Evolutionary conservation across 2,797 vertebrate species (phyloP).

Genomic region (Heterohyrax brucei): DNA sequence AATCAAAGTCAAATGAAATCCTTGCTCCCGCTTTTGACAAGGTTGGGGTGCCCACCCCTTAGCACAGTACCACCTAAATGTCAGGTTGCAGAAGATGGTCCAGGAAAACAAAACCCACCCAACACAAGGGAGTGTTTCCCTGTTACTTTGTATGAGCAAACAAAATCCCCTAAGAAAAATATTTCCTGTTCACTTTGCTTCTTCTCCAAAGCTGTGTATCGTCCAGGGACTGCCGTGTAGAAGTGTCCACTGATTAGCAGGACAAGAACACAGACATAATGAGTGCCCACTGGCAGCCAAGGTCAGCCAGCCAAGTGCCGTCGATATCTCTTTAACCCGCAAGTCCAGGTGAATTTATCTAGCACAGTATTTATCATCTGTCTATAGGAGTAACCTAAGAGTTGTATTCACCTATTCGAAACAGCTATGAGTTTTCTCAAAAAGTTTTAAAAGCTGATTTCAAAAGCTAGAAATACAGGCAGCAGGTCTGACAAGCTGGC

Average conservation of each 20-base stretch:
- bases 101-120: constrained; percentile 74
- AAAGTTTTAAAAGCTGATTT: constrained; percentile 66
- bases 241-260: background rate
- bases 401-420: background rate
- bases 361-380: constrained; percentile 33
- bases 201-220: constrained; percentile 42
- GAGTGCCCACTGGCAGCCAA: constrained; percentile 33
- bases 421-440: background rate
- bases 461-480: constrained; percentile 50
- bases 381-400: background rate
- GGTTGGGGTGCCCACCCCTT: constrained; percentile 67
- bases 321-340: constrained; percentile 31
- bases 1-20: constrained; percentile 70
- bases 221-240: background rate
- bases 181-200: constrained; percentile 28
- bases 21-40: constrained; percentile 65
- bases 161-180: constrained; percentile 60
- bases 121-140: constrained; percentile 64
- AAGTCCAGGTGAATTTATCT: constrained; percentile 25
- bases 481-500: constrained; percentile 33
- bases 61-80: constrained; percentile 57
- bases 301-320: too few relatives aligned
- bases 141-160: constrained; percentile 55
- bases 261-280: background rate
- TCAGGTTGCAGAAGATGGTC: background rate